phyloP scores from a whole-genome alignment of 1,140 invertebrate species.

The Leguminivora glycinivorella region DNA sequence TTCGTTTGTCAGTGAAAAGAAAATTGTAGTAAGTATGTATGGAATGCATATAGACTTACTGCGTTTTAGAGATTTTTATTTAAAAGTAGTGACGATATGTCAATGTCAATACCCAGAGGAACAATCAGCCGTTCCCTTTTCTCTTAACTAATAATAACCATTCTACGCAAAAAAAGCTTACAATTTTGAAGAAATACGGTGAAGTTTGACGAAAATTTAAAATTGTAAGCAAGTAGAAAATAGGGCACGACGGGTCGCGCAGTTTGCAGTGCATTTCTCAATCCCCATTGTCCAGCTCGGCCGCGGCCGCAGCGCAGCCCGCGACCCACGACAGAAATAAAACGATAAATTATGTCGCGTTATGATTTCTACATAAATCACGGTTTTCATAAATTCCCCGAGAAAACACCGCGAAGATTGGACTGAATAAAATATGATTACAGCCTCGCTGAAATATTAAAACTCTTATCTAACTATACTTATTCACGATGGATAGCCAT shows the following conservation, averaged over 20 bases:
- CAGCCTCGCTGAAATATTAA: constrained; percentile 5
- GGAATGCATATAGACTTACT: too few species aligned
- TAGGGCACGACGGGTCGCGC: constrained; percentile 2
- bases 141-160: too few species aligned
- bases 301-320: too few species aligned
- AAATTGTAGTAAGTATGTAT: too few species aligned
- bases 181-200: not conserved
- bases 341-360: constrained; percentile 25
- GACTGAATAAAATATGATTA: constrained; percentile 26
- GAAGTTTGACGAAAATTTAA: not conserved
- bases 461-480: not conserved
- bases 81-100: too few species aligned
- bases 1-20: too few species aligned
- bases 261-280: constrained; percentile 7
- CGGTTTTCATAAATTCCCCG: constrained; percentile 14
- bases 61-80: too few species aligned
- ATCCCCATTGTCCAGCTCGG: constrained; percentile 9
- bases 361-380: constrained; percentile 27
- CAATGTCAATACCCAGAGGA: too few species aligned
- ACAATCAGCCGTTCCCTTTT: too few species aligned
- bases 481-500: not conserved
- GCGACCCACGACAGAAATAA: not conserved
- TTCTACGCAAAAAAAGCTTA: not conserved
- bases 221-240: not conserved
- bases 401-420: constrained; percentile 16